Base-by-base conservation (phyloP, 2,888 invertebrate species). In the Leptinotarsa rubiginosa region DNA sequence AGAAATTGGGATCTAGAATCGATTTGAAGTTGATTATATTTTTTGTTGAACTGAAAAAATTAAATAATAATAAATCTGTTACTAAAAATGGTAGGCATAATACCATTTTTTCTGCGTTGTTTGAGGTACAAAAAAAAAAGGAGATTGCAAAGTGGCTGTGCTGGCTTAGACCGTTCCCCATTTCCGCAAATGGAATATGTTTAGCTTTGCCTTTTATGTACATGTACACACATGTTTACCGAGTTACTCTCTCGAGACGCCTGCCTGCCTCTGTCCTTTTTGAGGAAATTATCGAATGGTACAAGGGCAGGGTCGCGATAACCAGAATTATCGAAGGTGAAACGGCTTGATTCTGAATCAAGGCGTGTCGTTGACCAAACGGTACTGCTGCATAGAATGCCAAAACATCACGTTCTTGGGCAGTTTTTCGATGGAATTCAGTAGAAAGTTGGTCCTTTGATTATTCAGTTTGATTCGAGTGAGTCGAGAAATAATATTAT, bases 291-390 rank as follows among this genome's bases (percentile, higher is more conserved):
- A 59, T 59, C 15, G 59, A 59, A 59, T 59, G 16, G 12, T 12
- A 59, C 59, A 59, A 59, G 59, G 59, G 22, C 59, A 59, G 59
- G 59, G 59, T 59, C 59, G 59, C 59, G 25, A 25, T 59, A 59
- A 59, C 13, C 59, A 25, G 59, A 59, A 59, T 59, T 22, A 25
- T 2, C 52, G 52, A 52, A 52, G 52, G 52, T 52, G 52, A 52
- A 18, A 52, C 52, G 18, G 18, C 52, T 52, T 18, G 3, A 59
- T 59, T 59, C 25, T 22, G 59, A 59, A 22, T 59, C 59, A 59
- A 59, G 59, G 59, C 15, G 25, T 16, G 20, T 15, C 59, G 16
- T 59, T 12, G 15, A 12, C 22, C 59, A 22, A 59, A 59, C 59
- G 59, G 59, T 59, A 59, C 25, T 59, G 20, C 3, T 3, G 56